These are phyloP conservation scores for Anarsia innoxiella DNA, from an alignment of 2,888 invertebrate genomes.

Conservation along the genomic window DNA sequence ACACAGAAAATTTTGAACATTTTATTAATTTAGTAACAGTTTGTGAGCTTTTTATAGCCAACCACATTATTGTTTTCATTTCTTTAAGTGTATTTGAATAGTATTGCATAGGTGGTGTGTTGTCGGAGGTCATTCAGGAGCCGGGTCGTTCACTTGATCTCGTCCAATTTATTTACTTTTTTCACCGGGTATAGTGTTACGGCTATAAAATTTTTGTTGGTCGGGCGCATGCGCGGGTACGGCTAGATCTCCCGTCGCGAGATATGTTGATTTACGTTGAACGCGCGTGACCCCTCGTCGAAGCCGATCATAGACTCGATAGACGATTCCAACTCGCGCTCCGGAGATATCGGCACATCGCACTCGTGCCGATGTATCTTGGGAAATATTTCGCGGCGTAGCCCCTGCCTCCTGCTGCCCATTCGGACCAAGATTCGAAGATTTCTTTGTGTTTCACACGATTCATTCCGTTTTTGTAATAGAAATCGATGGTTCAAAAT, in stretches of 20 bases:
- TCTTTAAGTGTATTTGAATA: no score
- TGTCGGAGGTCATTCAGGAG: constrained; percentile 34
- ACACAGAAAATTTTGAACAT: no score
- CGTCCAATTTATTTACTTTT: constrained; percentile 67
- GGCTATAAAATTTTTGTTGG: constrained; percentile 71
- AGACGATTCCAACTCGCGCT: constrained; percentile 68
- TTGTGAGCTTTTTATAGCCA: constrained; percentile 9
- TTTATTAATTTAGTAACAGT: no score
- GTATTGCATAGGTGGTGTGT: constrained; percentile 34
- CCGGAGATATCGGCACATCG: constrained; percentile 67
- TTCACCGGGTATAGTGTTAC: constrained; percentile 67
- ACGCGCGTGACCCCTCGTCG: constrained; percentile 71
- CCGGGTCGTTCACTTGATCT: constrained; percentile 52
- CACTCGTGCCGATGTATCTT: constrained; percentile 70
- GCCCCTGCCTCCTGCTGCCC: constrained; percentile 30
- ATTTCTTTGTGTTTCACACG: constrained; percentile 66
- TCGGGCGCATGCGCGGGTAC: constrained; percentile 59
- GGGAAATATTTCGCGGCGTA: constrained; percentile 64
- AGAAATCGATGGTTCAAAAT: constrained; percentile 19
- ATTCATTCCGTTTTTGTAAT: constrained; percentile 24
- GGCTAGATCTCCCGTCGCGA: constrained; percentile 72
- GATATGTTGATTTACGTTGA: constrained; percentile 76
- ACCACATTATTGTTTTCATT: no score
- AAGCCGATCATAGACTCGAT: constrained; percentile 71
- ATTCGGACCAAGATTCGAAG: constrained; percentile 54